phyloP scores from a whole-genome alignment of 2,797 vertebrate genomes.

The Pipistrellus pygmaeus region DNA sequence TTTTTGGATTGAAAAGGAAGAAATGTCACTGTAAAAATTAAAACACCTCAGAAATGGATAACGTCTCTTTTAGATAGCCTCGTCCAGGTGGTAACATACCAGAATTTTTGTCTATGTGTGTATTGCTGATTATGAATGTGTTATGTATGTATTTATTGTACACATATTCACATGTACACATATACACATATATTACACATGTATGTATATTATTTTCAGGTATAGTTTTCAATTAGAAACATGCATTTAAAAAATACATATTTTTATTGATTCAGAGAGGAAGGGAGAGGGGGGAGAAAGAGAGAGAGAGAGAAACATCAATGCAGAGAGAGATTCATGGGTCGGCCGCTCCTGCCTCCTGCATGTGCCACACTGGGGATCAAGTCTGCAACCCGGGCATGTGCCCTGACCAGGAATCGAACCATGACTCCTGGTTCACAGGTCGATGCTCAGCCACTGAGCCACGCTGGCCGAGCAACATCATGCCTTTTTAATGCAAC shows the following conservation, averaged over 20 bases:
- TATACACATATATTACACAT: neutral
- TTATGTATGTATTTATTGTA: too few species aligned
- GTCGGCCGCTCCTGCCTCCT: too few species aligned
- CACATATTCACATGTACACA: fast-evolving
- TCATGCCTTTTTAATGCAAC: neutral
- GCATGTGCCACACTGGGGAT: too few species aligned
- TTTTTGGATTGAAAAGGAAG: neutral
- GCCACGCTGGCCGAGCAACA: neutral
- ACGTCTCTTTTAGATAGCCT: neutral
- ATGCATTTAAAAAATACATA: too few species aligned
- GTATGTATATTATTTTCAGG: neutral
- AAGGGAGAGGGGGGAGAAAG: too few species aligned
- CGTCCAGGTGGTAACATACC: neutral
- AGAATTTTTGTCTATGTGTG: neutral
- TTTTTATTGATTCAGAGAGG: too few species aligned
- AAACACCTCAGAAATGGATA: neutral
- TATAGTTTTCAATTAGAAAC: slow-evolving; percentile 25
- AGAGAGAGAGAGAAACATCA: too few species aligned
- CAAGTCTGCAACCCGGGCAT: too few species aligned
- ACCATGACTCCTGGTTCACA: too few species aligned
- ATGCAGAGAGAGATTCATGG: too few species aligned
- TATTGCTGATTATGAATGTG: neutral
- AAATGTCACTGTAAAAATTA: neutral
- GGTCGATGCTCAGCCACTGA: too few species aligned
- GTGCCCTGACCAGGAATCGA: too few species aligned